Evolutionary conservation across 2,113 vertebrate species (phyloP).

Genomic region (Lycaon pictus): DNA sequence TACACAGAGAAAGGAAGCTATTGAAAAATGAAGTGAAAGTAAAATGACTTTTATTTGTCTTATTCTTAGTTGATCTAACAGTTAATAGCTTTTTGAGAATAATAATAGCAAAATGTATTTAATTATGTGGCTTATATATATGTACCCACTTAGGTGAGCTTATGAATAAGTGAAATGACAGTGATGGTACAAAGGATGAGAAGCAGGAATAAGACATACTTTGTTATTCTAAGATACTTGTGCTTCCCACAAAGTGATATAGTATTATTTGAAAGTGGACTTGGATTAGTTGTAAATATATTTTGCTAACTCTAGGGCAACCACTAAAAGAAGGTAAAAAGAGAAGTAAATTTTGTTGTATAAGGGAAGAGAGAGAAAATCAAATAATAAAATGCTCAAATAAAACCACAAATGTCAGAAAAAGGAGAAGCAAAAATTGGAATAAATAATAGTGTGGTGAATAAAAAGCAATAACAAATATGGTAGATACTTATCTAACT

Average conservation of each 20-base stretch:
- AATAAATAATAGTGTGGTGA: too few relatives aligned
- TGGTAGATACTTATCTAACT: not conserved
- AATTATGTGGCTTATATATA: not conserved
- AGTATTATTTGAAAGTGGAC: not conserved
- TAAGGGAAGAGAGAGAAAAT: not conserved
- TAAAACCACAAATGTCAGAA: not conserved
- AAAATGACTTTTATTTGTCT: not conserved
- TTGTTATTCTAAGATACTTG: not conserved
- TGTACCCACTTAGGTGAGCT: not conserved
- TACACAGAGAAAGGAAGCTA: not conserved
- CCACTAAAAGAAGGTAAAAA: not conserved
- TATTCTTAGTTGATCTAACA: not conserved
- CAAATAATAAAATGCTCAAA: not conserved
- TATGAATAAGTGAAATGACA: not conserved
- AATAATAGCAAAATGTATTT: not conserved
- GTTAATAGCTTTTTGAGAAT: not conserved
- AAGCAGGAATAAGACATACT: not conserved
- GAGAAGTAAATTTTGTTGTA: too few relatives aligned
- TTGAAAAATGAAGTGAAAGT: not conserved
- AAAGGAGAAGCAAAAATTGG: not conserved
- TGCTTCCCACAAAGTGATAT: not conserved
- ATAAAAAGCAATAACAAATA: not conserved
- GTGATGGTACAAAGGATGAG: not conserved
- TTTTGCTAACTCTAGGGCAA: not conserved
- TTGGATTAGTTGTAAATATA: not conserved